Evolutionary conservation across 2,113 vertebrate genomes (phyloP).

Genomic region (Calyptommatus sinebrachiatus): DNA sequence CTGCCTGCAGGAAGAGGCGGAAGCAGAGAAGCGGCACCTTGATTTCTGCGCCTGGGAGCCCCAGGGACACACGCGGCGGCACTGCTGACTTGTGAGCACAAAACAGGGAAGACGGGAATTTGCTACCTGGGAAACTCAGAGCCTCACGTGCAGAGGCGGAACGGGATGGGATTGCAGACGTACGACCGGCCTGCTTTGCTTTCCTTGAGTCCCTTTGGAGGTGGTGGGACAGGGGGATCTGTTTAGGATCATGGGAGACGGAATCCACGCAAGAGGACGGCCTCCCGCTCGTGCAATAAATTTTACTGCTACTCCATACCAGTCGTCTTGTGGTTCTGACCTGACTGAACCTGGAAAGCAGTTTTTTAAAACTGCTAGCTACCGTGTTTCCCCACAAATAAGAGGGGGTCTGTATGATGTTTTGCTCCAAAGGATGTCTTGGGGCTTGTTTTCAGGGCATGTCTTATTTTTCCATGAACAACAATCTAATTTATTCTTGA

Average conservation of each 20-base stretch:
- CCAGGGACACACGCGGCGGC: background rate
- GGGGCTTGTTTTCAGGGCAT: too few species aligned
- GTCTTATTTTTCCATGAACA: too few species aligned
- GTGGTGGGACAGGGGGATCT: background rate
- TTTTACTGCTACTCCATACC: background rate
- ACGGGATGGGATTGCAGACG: background rate
- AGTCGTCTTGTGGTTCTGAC: background rate
- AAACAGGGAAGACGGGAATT: background rate
- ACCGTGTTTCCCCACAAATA: too few species aligned
- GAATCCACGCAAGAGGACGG: background rate
- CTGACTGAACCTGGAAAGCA: background rate
- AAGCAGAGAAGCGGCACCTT: background rate
- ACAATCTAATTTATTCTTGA: too few species aligned
- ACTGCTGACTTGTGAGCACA: background rate
- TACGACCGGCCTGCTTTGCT: background rate
- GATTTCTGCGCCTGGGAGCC: background rate
- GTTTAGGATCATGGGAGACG: background rate
- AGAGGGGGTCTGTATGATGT: too few species aligned
- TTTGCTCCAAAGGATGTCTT: too few species aligned
- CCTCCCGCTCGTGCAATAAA: background rate
- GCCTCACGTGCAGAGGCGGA: background rate
- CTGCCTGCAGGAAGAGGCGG: background rate
- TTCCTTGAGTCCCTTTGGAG: background rate
- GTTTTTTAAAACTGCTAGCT: background rate
- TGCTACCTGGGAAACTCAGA: background rate